A percentile compares a stretch with the other conserved stretches of the same genome.
These are phyloP conservation scores for Coelogynopora nodosa DNA, from an alignment of 2,888 invertebrate genomes.

Conservation along the genomic window DNA sequence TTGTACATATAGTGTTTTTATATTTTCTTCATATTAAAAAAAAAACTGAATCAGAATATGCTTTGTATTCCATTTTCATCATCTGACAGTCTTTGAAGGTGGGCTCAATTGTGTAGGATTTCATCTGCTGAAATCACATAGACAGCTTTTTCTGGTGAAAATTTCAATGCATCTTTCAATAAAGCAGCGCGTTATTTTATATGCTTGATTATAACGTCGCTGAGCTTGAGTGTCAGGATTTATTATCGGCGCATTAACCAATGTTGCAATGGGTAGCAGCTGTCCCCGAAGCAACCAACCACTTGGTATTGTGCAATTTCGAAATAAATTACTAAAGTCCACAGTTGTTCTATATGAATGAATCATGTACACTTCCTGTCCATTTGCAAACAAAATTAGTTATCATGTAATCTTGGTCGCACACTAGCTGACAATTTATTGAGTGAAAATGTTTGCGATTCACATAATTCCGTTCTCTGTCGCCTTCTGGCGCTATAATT, in stretches of 20 bases:
- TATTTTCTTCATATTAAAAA: no score
- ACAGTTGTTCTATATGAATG: not conserved
- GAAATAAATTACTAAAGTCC: not conserved
- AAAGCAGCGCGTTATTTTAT: not conserved
- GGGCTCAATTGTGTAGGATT: not conserved
- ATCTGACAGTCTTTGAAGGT: not conserved
- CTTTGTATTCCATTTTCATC: not conserved
- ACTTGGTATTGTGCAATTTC: conserved; percentile 13
- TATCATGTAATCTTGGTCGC: not conserved
- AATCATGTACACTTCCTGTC: not conserved
- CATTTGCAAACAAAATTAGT: not conserved
- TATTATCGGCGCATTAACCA: not conserved
- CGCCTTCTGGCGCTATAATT: not conserved
- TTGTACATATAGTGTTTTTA: no score
- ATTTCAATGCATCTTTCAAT: not conserved
- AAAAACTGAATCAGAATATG: no score
- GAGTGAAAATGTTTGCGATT: not conserved
- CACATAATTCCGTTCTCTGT: not conserved
- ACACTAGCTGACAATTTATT: not conserved
- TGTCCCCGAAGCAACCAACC: conserved; percentile 3
- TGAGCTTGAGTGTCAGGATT: not conserved
- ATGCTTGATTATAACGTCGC: not conserved
- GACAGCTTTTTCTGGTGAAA: not conserved
- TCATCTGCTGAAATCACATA: conserved; percentile 1
- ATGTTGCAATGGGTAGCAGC: no score